Base-by-base conservation (phyloP, 2,888 invertebrate species). In the Cheilosia variabilis region DNA sequence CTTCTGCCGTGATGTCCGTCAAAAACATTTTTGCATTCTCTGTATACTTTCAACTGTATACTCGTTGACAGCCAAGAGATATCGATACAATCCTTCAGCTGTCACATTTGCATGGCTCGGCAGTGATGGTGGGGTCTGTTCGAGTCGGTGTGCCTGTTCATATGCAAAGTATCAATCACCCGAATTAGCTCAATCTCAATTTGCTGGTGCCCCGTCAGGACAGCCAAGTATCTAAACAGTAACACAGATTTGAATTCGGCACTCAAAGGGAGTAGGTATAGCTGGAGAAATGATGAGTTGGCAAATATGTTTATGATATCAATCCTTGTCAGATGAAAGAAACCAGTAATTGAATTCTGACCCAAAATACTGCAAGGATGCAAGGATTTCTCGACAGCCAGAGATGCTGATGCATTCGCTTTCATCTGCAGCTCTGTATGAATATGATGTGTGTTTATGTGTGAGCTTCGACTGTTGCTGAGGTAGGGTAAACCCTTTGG, bases 301-400 rank as follows among this genome's bases (percentile, higher is more conserved):
- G 81, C 81, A 86, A 86, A 86, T 80, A 84, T 75, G 84, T 68
- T 86, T 86, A 86, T 81, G 71, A 81, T 81, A 86, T 86, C 86
- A 86, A 86, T 86, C 81, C 81, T 72, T 86, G 81, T 86, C 86
- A 81, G 72, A 77, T 68, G 71, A 86, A 86, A 86, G 71, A 71
- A 80, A 81, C 66, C 50, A 66, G 75, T 75, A 75, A 75, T 75
- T 75, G 75, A 75, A 58, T 75, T 71, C 71, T 71, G 75, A 84
- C 80, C 65, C 80, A 73, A 84, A 84, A 75, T 71, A 71, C 62
- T 76, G 76, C 76, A 57, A 66, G 55, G 60, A 78, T 73, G 52
- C 75, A 62, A 50, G 31, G 65, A 68, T 65, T 71, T 58, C 68
- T 45, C 50, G 9, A 13, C 60, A 41, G 15, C 66, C 31, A 52